A percentile compares a stretch with the other conserved stretches of the same genome.
Evolutionary conservation across 2,888 invertebrate species (phyloP).

Genomic region (Drosophila mimetica): DNA sequence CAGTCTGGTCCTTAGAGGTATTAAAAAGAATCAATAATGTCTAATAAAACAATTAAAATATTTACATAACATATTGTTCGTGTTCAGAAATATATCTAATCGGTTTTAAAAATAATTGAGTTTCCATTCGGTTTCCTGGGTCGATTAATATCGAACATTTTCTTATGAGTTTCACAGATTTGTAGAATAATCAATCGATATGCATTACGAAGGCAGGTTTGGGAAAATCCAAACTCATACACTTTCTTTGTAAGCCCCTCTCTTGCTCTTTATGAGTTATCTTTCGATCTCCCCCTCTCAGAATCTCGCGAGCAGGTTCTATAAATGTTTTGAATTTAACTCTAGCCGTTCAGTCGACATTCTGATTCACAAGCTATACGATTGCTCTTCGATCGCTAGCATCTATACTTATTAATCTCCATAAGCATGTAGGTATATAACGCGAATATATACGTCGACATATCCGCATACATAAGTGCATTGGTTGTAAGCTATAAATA

Average conservation of each 20-base stretch:
- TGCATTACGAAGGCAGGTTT: not conserved
- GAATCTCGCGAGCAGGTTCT: conserved; percentile 62
- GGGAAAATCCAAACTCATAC: conserved; percentile 1
- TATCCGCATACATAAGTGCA: conserved; percentile 8
- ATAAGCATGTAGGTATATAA: conserved; percentile 6
- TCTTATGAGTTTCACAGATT: too few relatives aligned
- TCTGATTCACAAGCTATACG: conserved; percentile 15
- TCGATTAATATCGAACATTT: too few relatives aligned
- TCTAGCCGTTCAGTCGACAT: conserved; percentile 54
- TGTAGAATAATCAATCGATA: too few relatives aligned
- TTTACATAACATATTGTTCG: too few relatives aligned
- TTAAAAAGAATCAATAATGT: too few relatives aligned
- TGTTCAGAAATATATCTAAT: too few relatives aligned
- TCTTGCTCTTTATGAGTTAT: not conserved
- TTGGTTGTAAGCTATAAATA: not conserved
- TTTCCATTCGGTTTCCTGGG: too few relatives aligned
- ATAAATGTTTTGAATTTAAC: conserved; percentile 34
- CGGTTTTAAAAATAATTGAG: too few relatives aligned
- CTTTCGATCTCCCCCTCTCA: not conserved
- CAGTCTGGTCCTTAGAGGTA: too few relatives aligned
- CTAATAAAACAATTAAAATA: too few relatives aligned
- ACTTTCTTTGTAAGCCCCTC: not conserved
- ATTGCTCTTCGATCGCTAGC: not conserved
- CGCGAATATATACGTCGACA: not conserved
- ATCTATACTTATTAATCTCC: not conserved